Conservation (phyloP, 1,140 invertebrate species). For the Coelopa frigida region DNA sequence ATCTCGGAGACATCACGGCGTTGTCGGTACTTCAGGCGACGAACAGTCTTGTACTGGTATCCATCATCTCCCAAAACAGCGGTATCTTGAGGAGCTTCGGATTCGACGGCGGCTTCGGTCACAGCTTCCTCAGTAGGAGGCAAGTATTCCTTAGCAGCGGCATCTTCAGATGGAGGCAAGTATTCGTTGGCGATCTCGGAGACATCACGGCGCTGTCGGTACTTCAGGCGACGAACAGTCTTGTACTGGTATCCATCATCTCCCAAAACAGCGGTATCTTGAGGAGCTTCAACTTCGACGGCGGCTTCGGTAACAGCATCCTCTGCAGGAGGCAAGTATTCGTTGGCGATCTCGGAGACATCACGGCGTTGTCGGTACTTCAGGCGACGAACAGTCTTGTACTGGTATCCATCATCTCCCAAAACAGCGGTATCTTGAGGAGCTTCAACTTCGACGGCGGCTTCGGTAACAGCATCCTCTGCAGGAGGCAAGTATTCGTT, state of each 20-base stretch:
- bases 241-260: constrained; percentile 30
- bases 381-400: constrained; percentile 17
- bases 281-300: constrained; percentile 9
- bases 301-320: constrained; percentile 20
- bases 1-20: constrained; percentile 23
- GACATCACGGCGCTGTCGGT: constrained; percentile 27
- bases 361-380: constrained; percentile 21
- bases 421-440: constrained; percentile 33
- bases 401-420: constrained; percentile 37
- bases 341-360: constrained; percentile 24
- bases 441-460: constrained; percentile 21
- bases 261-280: constrained; percentile 17
- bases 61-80: constrained; percentile 16
- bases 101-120: constrained; percentile 11
- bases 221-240: constrained; percentile 26
- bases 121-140: constrained; percentile 17
- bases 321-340: constrained; percentile 26
- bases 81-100: constrained; percentile 12
- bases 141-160: constrained; percentile 10
- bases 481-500: too few relatives aligned
- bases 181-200: constrained; percentile 25
- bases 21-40: constrained; percentile 18
- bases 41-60: constrained; percentile 20
- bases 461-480: too few relatives aligned
- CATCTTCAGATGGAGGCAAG: constrained; percentile 21